These are phyloP conservation scores for Horisme vitalbata DNA, from an alignment of 2,888 invertebrate species.

Conservation along the genomic window DNA sequence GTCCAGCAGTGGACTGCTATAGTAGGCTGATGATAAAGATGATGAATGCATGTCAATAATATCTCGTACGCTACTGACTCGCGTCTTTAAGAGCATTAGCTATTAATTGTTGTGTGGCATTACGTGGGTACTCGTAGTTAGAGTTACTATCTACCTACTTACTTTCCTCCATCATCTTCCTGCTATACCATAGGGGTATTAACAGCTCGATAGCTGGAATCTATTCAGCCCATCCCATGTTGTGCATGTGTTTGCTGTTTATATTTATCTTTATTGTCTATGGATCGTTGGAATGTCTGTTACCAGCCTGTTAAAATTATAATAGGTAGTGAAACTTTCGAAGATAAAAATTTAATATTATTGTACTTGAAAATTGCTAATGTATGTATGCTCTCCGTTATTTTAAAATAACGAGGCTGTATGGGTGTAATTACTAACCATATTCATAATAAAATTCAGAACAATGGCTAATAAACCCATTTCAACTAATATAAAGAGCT, in stretches of 20 bases:
- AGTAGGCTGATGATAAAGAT: too few species aligned
- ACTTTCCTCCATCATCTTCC: constrained; percentile 56
- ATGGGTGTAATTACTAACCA: constrained; percentile 13
- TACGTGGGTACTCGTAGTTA: too few species aligned
- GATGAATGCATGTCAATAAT: constrained; percentile 75
- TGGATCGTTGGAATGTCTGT: constrained; percentile 27
- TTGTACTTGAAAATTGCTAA: neutral
- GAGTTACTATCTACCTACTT: too few species aligned
- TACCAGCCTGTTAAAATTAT: constrained; percentile 19
- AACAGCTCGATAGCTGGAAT: constrained; percentile 45
- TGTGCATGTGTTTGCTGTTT: constrained; percentile 37
- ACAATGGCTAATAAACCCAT: constrained; percentile 34
- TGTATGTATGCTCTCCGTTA: constrained; percentile 1
- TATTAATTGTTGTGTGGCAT: too few species aligned
- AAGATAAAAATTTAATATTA: neutral
- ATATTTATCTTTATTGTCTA: constrained; percentile 40
- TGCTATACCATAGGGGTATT: constrained; percentile 45
- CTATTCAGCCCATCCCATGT: constrained; percentile 43
- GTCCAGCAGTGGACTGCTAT: too few species aligned
- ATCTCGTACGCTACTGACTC: constrained; percentile 64
- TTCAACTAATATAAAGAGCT: constrained; percentile 31
- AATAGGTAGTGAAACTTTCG: constrained; percentile 1
- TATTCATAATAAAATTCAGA: constrained; percentile 22
- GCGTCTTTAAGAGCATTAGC: constrained; percentile 66
- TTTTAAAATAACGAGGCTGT: constrained; percentile 13